These are phyloP conservation scores for Anarhynchus alexandrinus DNA, from an alignment of 2,113 vertebrate species.

Conservation along the genomic window DNA sequence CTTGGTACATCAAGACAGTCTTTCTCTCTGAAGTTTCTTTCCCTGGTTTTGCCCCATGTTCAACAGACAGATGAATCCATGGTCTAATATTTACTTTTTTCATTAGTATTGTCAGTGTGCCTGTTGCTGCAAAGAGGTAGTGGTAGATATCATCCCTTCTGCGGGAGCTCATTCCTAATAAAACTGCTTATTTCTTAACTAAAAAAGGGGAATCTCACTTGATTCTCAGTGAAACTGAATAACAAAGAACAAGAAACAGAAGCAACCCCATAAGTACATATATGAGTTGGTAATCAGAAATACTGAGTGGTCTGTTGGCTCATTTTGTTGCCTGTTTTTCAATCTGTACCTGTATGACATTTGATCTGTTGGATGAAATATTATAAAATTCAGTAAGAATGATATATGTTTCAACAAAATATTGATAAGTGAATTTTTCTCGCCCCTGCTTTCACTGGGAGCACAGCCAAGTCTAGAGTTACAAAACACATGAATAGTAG, in stretches of 20 bases:
- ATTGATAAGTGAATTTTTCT: not conserved
- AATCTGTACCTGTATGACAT: not conserved
- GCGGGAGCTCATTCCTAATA: not conserved
- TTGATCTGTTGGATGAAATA: conserved; percentile 29
- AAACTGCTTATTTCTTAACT: not conserved
- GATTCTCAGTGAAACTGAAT: not conserved
- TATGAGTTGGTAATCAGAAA: not conserved
- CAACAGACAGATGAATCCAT: not conserved
- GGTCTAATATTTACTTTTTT: not conserved
- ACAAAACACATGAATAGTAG: not conserved
- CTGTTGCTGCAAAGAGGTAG: not conserved
- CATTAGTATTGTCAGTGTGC: not conserved
- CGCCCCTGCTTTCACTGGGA: not conserved
- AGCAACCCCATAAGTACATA: not conserved
- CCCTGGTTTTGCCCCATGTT: not conserved
- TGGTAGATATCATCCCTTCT: not conserved
- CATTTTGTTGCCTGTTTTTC: not conserved
- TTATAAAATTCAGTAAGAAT: not conserved
- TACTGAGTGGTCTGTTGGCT: not conserved
- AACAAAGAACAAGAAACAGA: not conserved
- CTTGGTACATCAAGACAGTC: not conserved
- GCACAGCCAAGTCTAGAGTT: conserved; percentile 35
- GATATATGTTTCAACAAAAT: not conserved
- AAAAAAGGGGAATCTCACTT: not conserved
- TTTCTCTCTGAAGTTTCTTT: not conserved